phyloP scores from a whole-genome alignment of 2,113 vertebrate species.

The Carettochelys insculpta region DNA sequence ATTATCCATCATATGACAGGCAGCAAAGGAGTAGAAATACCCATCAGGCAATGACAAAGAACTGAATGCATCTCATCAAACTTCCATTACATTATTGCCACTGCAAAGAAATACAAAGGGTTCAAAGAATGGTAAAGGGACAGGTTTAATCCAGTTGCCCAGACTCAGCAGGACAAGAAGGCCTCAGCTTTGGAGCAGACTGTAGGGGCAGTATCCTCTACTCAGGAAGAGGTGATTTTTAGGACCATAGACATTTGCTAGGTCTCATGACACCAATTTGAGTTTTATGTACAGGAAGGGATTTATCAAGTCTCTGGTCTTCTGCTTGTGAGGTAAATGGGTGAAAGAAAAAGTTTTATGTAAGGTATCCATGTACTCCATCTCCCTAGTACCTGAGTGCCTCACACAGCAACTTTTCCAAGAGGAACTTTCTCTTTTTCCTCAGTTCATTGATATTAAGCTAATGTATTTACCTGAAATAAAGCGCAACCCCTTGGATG shows the following conservation, averaged over 20 bases:
- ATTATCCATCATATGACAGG: not conserved
- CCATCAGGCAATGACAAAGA: not conserved
- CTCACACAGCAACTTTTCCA: not conserved
- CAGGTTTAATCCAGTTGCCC: slow-evolving; percentile 33
- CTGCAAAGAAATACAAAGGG: not conserved
- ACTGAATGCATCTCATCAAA: not conserved
- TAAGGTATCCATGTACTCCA: not conserved
- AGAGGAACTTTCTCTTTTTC: no score
- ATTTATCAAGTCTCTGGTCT: not conserved
- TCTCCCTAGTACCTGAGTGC: not conserved
- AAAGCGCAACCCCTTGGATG: slow-evolving; percentile 37
- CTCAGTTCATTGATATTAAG: no score
- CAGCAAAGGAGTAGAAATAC: not conserved
- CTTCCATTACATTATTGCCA: not conserved
- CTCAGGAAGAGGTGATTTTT: not conserved
- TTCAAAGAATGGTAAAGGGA: not conserved
- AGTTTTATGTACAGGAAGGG: not conserved
- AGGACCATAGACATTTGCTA: not conserved
- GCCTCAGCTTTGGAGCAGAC: not conserved
- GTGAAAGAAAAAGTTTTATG: not conserved
- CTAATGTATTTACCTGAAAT: no score
- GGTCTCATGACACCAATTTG: not conserved
- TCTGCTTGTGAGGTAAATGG: not conserved
- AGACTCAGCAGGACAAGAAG: not conserved
- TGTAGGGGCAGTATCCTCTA: not conserved